Conservation (phyloP, 2,113 vertebrate species). For the Oxyura jamaicensis region DNA sequence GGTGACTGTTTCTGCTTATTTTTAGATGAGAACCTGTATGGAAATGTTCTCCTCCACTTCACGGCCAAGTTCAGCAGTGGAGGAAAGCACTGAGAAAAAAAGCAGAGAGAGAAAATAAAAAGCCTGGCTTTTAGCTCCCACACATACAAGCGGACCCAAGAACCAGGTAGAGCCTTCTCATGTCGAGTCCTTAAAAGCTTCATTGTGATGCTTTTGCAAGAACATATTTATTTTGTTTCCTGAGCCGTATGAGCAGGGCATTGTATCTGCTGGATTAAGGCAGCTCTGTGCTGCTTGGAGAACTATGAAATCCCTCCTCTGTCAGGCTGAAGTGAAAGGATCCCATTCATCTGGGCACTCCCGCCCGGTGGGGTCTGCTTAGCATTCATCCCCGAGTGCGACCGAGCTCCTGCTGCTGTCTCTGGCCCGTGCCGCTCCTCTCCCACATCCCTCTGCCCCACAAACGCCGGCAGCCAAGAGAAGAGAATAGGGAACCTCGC, state of each 20-base stretch:
- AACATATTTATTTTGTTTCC: constrained; percentile 77
- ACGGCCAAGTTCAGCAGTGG: not conserved
- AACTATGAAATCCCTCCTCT: constrained; percentile 61
- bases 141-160: not conserved
- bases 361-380: constrained; percentile 57
- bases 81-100: not conserved
- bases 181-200: constrained; percentile 59
- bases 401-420: constrained; percentile 26
- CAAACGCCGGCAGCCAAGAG: constrained; percentile 15
- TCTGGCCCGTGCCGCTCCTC: constrained; percentile 6
- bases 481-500: constrained; percentile 26
- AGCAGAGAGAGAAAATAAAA: not conserved
- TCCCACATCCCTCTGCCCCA: constrained; percentile 32
- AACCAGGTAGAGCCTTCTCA: constrained; percentile 43
- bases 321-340: constrained; percentile 69
- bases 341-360: constrained; percentile 66
- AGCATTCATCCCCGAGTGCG: constrained; percentile 43
- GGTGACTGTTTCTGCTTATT: not conserved
- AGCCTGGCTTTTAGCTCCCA: not conserved
- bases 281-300: constrained; percentile 63
- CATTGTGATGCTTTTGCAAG: constrained; percentile 63
- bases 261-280: constrained; percentile 66
- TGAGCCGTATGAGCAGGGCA: constrained; percentile 71
- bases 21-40: not conserved
- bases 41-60: not conserved